Evolutionary conservation across 2,113 vertebrate species (phyloP).

Genomic region (Rallus limicola): DNA sequence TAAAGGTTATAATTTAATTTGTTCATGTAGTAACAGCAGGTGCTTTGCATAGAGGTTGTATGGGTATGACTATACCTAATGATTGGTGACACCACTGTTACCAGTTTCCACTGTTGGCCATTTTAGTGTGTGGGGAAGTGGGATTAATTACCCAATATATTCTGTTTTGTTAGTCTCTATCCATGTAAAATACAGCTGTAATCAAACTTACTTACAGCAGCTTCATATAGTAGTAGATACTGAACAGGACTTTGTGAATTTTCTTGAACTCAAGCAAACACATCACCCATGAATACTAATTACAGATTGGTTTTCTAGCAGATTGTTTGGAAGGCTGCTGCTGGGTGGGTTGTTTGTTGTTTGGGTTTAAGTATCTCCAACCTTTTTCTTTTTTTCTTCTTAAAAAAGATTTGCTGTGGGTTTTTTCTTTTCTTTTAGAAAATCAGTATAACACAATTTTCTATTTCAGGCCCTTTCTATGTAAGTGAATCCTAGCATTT

Average conservation of each 20-base stretch:
- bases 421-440: neutral
- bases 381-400: neutral
- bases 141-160: neutral
- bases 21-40: neutral
- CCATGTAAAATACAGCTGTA: neutral
- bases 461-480: neutral
- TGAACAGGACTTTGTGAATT: neutral
- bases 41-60: neutral
- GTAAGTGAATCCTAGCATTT: neutral
- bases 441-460: neutral
- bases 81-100: neutral
- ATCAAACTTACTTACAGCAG: neutral
- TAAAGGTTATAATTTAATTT: slow-evolving; percentile 4
- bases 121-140: neutral
- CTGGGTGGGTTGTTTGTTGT: neutral
- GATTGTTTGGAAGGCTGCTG: neutral
- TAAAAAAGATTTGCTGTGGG: neutral
- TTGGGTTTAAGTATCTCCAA: neutral
- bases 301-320: neutral
- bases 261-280: neutral
- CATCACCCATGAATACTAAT: neutral
- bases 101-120: neutral
- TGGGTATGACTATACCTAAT: neutral
- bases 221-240: neutral
- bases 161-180: neutral